phyloP scores from a whole-genome alignment of 2,888 invertebrate genomes.

The Smittia sp. region DNA sequence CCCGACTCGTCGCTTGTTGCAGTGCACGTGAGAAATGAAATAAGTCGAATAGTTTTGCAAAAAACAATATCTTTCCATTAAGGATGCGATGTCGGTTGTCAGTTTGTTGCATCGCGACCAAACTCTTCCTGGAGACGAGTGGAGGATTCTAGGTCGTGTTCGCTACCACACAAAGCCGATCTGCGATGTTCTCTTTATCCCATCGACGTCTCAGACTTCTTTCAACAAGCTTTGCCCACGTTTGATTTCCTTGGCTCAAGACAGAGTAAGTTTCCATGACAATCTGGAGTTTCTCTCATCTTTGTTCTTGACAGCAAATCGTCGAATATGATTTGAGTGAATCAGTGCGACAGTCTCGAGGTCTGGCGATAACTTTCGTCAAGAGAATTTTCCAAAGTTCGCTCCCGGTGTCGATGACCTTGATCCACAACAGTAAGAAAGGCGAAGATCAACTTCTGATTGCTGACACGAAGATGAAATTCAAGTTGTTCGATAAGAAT shows the following conservation, averaged over 20 bases:
- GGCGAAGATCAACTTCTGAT: conserved; percentile 41
- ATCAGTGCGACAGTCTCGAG: conserved; percentile 44
- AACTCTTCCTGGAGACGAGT: conserved; percentile 48
- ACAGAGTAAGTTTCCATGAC: conserved; percentile 18
- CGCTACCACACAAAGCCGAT: conserved; percentile 62
- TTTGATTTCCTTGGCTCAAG: conserved; percentile 30
- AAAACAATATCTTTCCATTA: conserved; percentile 42
- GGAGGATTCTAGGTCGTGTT: conserved; percentile 61
- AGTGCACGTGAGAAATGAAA: too few relatives aligned
- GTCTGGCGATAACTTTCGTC: conserved; percentile 14
- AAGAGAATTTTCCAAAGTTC: conserved; percentile 30
- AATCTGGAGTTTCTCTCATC: background rate
- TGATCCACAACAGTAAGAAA: conserved; percentile 19
- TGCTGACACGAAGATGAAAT: conserved; percentile 59
- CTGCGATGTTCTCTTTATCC: conserved; percentile 57
- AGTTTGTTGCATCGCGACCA: conserved; percentile 54
- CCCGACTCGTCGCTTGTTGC: conserved; percentile 50
- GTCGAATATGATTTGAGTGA: conserved; percentile 54
- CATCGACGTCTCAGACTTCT: background rate
- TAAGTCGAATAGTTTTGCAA: too few relatives aligned
- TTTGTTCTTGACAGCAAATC: conserved; percentile 45
- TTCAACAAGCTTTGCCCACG: conserved; percentile 1
- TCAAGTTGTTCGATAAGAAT: conserved; percentile 63
- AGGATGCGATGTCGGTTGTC: conserved; percentile 59
- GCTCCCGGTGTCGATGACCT: conserved; percentile 22